These are phyloP conservation scores for Nothobranchius kuhntae DNA, from an alignment of 2,113 vertebrate genomes.

Conservation along the genomic window DNA sequence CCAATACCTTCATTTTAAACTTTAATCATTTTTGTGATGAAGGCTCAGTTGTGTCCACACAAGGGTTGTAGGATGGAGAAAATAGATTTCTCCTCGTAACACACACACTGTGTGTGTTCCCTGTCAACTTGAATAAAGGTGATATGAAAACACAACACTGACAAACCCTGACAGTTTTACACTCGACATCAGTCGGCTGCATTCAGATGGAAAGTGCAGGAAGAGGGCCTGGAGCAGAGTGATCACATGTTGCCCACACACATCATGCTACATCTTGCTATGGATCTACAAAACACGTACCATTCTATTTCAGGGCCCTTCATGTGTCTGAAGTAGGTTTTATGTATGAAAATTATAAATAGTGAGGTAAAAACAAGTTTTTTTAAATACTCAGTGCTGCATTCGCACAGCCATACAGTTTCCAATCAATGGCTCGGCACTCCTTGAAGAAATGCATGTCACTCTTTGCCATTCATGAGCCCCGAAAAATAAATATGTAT, in stretches of 20 bases:
- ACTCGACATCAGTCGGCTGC: conserved; percentile 68
- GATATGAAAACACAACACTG: conserved; percentile 51
- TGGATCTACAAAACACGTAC: conserved; percentile 17
- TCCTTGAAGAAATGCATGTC: too few species aligned
- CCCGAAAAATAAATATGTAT: too few species aligned
- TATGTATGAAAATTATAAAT: conserved; percentile 22
- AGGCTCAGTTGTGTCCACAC: too few species aligned
- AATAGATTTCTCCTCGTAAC: conserved; percentile 13
- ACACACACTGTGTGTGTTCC: conserved; percentile 41
- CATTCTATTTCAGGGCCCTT: conserved; percentile 10
- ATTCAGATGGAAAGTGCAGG: conserved; percentile 51
- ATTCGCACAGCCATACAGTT: not conserved
- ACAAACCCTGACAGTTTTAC: conserved; percentile 70
- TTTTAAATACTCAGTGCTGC: conserved; percentile 1
- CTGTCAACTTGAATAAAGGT: conserved; percentile 65
- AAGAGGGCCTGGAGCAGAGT: conserved; percentile 46
- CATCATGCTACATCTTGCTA: conserved; percentile 26
- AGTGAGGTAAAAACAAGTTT: not conserved
- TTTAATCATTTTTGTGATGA: too few species aligned
- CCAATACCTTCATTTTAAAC: too few species aligned
- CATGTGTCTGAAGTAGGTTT: conserved; percentile 7
- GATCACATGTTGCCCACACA: conserved; percentile 18
- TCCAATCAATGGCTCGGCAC: too few species aligned
- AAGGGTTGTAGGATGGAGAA: not conserved
- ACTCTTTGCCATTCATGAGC: too few species aligned